A percentile compares a stretch with the other conserved stretches of the same genome.
Evolutionary conservation across 2,888 invertebrate genomes (phyloP).

Genomic region (Himalopsyche anomala): DNA sequence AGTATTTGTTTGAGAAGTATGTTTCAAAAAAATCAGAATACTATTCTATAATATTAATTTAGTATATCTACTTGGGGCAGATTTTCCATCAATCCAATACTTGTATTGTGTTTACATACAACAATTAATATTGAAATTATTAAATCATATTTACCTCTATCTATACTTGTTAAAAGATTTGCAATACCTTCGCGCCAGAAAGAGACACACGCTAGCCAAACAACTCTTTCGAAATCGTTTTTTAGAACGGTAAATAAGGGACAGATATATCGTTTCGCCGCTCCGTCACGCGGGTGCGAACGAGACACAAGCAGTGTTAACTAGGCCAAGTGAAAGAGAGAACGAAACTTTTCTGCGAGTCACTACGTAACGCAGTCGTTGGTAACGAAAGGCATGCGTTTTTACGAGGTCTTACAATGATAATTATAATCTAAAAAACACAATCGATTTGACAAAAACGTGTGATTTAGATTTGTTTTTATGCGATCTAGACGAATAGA

Average conservation of each 20-base stretch:
- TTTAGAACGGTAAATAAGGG: conserved; percentile 30
- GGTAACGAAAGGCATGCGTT: background rate
- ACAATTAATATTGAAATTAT: too few species aligned
- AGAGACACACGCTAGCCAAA: background rate
- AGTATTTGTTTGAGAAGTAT: too few species aligned
- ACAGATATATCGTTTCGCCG: background rate
- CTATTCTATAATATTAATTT: too few species aligned
- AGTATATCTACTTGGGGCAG: too few species aligned
- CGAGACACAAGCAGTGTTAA: background rate
- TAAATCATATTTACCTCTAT: background rate
- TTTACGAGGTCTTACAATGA: background rate
- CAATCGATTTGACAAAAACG: conserved; percentile 3
- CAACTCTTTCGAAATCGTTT: conserved; percentile 15
- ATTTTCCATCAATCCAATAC: too few species aligned
- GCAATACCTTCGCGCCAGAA: background rate
- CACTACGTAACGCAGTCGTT: conserved; percentile 16
- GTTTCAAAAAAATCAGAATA: too few species aligned
- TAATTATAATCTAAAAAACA: background rate
- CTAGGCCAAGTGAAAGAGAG: conserved; percentile 30
- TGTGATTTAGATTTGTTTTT: conserved; percentile 1
- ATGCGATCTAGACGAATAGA: background rate
- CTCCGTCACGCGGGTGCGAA: background rate
- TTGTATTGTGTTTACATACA: too few species aligned
- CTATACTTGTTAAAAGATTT: background rate
- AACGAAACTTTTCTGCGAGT: conserved; percentile 9